phyloP scores from a whole-genome alignment of 2,797 vertebrate genomes.

The Vespertilio murinus region DNA sequence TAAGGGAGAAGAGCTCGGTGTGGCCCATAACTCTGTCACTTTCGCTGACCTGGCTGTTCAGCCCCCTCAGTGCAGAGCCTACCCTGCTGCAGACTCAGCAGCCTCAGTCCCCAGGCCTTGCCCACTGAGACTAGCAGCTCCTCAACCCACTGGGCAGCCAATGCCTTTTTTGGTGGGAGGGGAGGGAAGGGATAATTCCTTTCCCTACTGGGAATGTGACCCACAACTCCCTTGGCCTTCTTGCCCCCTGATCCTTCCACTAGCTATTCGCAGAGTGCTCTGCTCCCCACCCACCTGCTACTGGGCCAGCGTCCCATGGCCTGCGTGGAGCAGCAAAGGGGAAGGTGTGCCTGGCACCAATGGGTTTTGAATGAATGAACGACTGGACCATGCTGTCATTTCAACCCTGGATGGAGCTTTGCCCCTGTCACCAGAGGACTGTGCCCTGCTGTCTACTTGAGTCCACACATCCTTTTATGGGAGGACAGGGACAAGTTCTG shows the following conservation, averaged over 20 bases:
- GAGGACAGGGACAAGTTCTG: neutral
- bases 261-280: neutral
- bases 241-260: neutral
- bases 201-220: rapidly evolving
- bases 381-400: neutral
- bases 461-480: neutral
- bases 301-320: neutral
- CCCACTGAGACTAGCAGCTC: neutral
- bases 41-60: too few species aligned
- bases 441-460: neutral
- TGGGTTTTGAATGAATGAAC: neutral
- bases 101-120: neutral
- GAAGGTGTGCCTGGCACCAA: too few species aligned
- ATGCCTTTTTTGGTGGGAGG: neutral
- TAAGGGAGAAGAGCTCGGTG: neutral
- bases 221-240: neutral
- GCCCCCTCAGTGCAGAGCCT: neutral
- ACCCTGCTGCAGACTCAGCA: neutral
- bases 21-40: neutral
- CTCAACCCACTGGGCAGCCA: neutral
- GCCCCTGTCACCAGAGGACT: neutral
- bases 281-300: neutral
- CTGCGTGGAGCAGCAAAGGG: neutral
- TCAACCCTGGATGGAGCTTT: neutral
- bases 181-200: neutral